A percentile compares a stretch with the other conserved stretches of the same genome.
These are phyloP conservation scores for Platysteira castanea DNA, from an alignment of 2,113 vertebrate genomes.

Conservation along the genomic window DNA sequence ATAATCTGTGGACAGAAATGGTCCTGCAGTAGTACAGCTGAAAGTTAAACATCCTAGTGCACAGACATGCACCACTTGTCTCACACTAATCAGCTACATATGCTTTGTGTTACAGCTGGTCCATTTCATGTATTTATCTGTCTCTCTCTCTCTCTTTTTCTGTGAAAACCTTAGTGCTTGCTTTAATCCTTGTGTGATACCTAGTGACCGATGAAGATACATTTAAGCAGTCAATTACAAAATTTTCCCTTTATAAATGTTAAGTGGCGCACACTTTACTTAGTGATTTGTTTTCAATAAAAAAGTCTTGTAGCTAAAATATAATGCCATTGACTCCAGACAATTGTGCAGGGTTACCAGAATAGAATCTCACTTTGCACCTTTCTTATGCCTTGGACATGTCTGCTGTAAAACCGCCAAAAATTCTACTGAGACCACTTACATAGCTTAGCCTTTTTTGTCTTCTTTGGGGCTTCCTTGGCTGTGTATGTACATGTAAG, in stretches of 20 bases:
- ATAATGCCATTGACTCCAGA: neutral
- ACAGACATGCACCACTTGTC: neutral
- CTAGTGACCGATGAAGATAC: neutral
- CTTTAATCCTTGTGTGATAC: neutral
- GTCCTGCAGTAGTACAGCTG: neutral
- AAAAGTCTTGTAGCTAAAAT: neutral
- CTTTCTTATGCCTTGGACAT: neutral
- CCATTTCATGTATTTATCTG: neutral
- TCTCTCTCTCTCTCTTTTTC: neutral
- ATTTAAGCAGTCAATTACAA: neutral
- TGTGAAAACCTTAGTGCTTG: neutral
- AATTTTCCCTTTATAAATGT: neutral
- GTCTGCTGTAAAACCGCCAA: neutral
- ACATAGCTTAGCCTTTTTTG: slow-evolving; percentile 89
- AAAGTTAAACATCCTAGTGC: neutral
- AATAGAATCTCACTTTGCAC: neutral
- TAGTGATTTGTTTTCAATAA: neutral
- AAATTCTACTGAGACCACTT: slow-evolving; percentile 51
- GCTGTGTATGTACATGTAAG: slow-evolving; percentile 74
- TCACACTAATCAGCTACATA: neutral
- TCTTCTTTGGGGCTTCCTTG: slow-evolving; percentile 82
- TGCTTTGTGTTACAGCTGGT: neutral
- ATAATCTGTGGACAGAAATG: neutral
- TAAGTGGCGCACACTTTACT: neutral
- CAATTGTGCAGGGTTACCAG: neutral